A percentile compares a stretch with the other conserved stretches of the same genome.
Conservation (phyloP, 2,113 vertebrate genomes). For the Sinocyclocheilus anshuiensis region DNA sequence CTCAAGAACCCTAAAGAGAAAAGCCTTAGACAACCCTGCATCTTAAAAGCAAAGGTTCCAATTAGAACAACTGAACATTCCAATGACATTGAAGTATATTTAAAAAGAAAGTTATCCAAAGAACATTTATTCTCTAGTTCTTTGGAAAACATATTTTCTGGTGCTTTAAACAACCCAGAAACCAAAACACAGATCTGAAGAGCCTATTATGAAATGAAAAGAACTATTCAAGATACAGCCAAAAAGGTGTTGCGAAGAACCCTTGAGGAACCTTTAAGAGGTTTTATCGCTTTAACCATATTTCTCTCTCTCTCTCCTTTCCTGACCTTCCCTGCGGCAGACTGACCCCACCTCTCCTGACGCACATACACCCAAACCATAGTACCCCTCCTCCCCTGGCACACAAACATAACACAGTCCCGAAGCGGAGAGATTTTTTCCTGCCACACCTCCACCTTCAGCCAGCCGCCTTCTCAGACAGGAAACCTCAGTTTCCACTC, state of each 20-base stretch:
- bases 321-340: conserved; percentile 56
- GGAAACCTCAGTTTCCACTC: conserved; percentile 81
- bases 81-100: background rate
- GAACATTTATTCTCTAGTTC: background rate
- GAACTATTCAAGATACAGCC: background rate
- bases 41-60: background rate
- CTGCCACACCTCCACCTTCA: conserved; percentile 57
- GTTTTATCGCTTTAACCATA: conserved; percentile 9
- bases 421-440: conserved; percentile 67
- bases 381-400: conserved; percentile 47
- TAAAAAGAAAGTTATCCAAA: background rate
- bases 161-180: background rate
- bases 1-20: too few species aligned
- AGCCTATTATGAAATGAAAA: background rate
- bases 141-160: background rate
- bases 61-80: background rate
- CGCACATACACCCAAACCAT: conserved; percentile 57
- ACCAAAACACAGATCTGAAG: background rate
- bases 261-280: background rate
- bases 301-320: conserved; percentile 23
- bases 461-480: conserved; percentile 73
- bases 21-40: too few species aligned
- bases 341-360: conserved; percentile 63
- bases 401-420: conserved; percentile 54
- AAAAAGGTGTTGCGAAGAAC: background rate